phyloP scores from a whole-genome alignment of 53 echinoderm and acorn worm species.

The Apostichopus leukothele region DNA sequence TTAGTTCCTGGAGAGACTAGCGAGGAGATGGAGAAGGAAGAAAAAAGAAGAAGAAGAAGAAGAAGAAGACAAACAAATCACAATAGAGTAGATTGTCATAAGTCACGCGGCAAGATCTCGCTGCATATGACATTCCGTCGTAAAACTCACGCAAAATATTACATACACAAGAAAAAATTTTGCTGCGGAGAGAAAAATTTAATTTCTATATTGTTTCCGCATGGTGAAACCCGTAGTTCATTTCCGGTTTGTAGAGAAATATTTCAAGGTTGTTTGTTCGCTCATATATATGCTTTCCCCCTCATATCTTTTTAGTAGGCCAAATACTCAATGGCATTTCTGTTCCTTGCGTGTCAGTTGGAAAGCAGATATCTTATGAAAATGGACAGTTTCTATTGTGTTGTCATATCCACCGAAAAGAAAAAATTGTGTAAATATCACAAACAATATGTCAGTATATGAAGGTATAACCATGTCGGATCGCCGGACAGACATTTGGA shows the following conservation, averaged over 20 bases:
- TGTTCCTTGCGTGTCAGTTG: too few species aligned
- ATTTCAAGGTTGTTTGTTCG: background rate
- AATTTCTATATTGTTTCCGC: constrained; percentile 41
- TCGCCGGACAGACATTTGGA: too few species aligned
- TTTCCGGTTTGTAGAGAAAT: constrained; percentile 19
- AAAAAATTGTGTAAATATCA: too few species aligned
- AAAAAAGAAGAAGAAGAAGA: background rate
- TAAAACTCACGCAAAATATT: background rate
- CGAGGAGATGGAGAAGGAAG: background rate
- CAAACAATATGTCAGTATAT: too few species aligned
- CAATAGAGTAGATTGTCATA: constrained; percentile 17
- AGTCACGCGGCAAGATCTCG: constrained; percentile 14
- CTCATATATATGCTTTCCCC: too few species aligned
- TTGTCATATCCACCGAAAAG: too few species aligned
- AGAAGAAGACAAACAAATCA: background rate
- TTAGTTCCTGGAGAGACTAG: background rate
- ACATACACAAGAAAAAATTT: background rate
- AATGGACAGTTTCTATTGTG: too few species aligned
- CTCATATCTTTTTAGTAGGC: too few species aligned
- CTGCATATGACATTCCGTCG: background rate
- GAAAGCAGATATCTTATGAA: too few species aligned
- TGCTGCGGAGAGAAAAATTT: constrained; percentile 16
- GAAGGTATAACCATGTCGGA: too few species aligned
- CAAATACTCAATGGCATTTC: too few species aligned
- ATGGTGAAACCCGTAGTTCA: constrained; percentile 23